Evolutionary conservation across 2,797 vertebrate genomes (phyloP).

Genomic region (Botia almorhae): DNA sequence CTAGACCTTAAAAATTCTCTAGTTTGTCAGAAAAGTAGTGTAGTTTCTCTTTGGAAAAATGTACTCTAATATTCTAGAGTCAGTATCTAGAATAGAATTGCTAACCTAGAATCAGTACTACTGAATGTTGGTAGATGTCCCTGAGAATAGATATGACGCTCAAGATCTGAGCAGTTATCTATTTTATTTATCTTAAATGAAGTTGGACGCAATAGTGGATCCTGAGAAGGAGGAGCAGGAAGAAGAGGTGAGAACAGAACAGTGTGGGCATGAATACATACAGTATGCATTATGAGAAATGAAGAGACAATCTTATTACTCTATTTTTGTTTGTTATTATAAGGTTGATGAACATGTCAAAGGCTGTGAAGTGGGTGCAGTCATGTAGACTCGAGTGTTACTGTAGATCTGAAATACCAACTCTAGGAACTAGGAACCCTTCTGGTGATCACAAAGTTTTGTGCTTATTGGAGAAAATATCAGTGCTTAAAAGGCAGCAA

Average conservation of each 20-base stretch:
- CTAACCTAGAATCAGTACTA: not conserved
- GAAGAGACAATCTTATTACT: not conserved
- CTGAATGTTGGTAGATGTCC: not conserved
- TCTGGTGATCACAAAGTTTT: too few relatives aligned
- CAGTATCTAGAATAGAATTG: not conserved
- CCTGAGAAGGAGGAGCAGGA: constrained; percentile 57
- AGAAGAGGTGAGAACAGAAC: constrained; percentile 53
- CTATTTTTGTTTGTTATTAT: constrained; percentile 48
- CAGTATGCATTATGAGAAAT: not conserved
- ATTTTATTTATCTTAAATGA: constrained; percentile 59
- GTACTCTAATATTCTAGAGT: not conserved
- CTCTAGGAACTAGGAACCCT: not conserved
- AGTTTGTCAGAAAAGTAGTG: not conserved
- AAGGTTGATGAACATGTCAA: constrained; percentile 61
- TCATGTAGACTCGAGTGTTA: not conserved
- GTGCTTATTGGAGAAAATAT: too few relatives aligned
- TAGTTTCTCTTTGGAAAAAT: not conserved
- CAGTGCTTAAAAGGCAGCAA: too few relatives aligned
- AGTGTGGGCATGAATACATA: not conserved
- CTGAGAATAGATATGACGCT: not conserved
- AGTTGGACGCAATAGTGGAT: constrained; percentile 68
- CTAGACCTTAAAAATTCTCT: not conserved
- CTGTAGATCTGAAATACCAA: not conserved
- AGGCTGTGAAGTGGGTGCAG: constrained; percentile 62
- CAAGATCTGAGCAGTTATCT: constrained; percentile 55